These are phyloP conservation scores for Kryptolebias ocellatus DNA, from an alignment of 2,797 vertebrate genomes.

Conservation along the genomic window DNA sequence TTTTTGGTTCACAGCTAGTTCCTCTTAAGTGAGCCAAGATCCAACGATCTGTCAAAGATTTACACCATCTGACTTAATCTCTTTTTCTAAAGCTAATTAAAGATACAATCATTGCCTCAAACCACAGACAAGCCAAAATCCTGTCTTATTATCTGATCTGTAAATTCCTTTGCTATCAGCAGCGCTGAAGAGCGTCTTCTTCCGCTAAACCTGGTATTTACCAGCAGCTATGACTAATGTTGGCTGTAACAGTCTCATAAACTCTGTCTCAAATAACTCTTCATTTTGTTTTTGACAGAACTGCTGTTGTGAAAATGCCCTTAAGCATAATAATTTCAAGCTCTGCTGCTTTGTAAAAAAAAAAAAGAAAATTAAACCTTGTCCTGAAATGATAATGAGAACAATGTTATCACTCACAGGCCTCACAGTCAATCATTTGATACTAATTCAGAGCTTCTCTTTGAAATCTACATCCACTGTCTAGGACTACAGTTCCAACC, in stretches of 20 bases:
- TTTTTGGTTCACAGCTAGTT: conserved; percentile 15
- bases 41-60: conserved; percentile 20
- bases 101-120: conserved; percentile 28
- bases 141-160: conserved; percentile 9
- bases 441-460: conserved; percentile 37
- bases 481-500: conserved; percentile 15
- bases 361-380: conserved; percentile 25
- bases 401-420: conserved; percentile 47
- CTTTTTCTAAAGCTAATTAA: conserved; percentile 35
- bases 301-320: conserved; percentile 32
- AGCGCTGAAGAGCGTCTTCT: conserved; percentile 3
- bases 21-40: conserved; percentile 19
- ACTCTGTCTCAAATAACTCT: conserved; percentile 44
- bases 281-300: conserved; percentile 13
- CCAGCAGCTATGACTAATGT: conserved; percentile 39
- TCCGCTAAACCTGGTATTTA: conserved; percentile 30
- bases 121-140: conserved; percentile 25
- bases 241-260: conserved; percentile 10
- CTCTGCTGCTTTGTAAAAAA: conserved; percentile 56
- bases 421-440: conserved; percentile 46
- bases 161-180: conserved; percentile 42
- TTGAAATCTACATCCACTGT: conserved; percentile 35
- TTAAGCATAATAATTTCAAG: conserved; percentile 61
- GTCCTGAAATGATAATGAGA: conserved; percentile 39
- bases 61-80: conserved; percentile 34